Evolutionary conservation across 1,140 invertebrate species (phyloP), one percentile per base, ranked within the genome.

Genomic region (Aphelinus certus): DNA sequence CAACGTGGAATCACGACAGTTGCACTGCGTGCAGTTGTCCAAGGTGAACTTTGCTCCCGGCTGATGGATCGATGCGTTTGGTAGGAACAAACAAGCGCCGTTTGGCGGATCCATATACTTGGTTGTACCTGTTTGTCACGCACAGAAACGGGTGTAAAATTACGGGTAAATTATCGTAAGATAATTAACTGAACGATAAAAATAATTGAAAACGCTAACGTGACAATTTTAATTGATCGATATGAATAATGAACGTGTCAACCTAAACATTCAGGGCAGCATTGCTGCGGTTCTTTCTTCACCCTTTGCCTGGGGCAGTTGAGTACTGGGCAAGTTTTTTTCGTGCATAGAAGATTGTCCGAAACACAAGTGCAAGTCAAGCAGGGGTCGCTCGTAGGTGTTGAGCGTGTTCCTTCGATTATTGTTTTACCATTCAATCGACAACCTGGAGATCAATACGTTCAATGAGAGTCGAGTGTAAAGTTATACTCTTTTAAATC

Each of bases 11-110:
- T 94, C 93, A 58, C 87, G 70, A 80, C 96, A 98, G 1, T 88
- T 91, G 84, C 96, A 98, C 48, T 91, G 90, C 1, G 95, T 96
- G 83, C 96, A 97, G 1, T 92, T 89, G 81, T 97, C 95, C 7
- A 92, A 89, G 42, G 88, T 87, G 76, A 94, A 93, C 6, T 89
- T 82, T n/a, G 86, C 85, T 3, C 89, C 89, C 62, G 91, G 88
- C n/a, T 87, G 84, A 81, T 92, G 91, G 57, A 93, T 88, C 49
- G 90, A 89, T 48, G 90, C 90, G 45, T 92, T 92, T 10, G 96
- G 88, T 60, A 95, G 88, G 81, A 26, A 26, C 26, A 26, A 26
- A 26, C 95, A 96, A 1, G 88, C 89, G 73, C 91, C 91, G 72
- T 87, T 87, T 1, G 88, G 86, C 3, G 88, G 88, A 5, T 82